A percentile compares a stretch with the other conserved stretches of the same genome.
Evolutionary conservation across 2,113 vertebrate genomes (phyloP).

Genomic region (Scalopus aquaticus): DNA sequence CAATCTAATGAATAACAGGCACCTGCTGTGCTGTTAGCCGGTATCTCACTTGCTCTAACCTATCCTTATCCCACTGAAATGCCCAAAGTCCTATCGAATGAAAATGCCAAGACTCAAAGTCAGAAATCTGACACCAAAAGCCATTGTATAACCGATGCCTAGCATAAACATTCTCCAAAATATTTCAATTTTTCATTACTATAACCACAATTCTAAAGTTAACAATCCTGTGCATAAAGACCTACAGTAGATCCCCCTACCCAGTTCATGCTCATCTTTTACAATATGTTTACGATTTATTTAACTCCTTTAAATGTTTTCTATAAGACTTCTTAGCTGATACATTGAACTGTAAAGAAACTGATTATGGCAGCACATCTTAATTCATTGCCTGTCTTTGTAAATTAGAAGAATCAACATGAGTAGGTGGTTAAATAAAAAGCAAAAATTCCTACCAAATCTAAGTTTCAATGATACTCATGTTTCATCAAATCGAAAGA

Average conservation of each 20-base stretch:
- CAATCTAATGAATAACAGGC: background rate
- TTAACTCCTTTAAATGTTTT: background rate
- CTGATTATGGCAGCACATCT: background rate
- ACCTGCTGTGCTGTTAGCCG: background rate
- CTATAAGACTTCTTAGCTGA: conserved; percentile 16
- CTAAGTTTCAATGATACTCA: background rate
- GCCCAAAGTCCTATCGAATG: background rate
- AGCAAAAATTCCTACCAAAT: background rate
- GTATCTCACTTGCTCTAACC: background rate
- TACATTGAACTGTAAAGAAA: background rate
- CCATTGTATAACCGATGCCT: background rate
- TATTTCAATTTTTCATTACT: background rate
- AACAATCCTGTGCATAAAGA: background rate
- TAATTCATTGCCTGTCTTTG: background rate
- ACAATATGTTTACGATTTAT: too few species aligned
- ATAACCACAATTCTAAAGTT: background rate
- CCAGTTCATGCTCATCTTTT: background rate
- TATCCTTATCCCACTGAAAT: background rate
- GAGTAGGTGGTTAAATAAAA: background rate
- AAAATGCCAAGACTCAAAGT: background rate
- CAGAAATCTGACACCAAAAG: background rate
- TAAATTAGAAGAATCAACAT: background rate
- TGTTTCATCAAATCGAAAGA: background rate
- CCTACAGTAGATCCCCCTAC: background rate
- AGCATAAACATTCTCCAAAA: background rate